Conservation (phyloP, 2,113 vertebrate species). For the Nothobranchius kuhntae region DNA sequence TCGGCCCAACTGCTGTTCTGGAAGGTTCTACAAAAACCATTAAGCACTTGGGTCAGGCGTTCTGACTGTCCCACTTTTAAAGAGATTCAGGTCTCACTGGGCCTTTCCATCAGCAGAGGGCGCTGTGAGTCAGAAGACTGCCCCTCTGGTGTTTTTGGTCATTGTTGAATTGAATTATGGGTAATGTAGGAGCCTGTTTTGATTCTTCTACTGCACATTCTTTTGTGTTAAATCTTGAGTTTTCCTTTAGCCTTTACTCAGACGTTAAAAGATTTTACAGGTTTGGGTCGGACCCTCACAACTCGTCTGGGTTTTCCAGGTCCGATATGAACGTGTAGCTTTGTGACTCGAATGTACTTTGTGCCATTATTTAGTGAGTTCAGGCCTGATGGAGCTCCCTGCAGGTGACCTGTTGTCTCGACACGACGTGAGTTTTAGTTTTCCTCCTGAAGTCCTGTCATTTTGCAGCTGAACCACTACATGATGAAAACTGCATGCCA, state of each 20-base stretch:
- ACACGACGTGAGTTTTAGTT: neutral
- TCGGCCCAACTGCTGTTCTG: too few relatives aligned
- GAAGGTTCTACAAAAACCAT: too few relatives aligned
- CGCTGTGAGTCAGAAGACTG: neutral
- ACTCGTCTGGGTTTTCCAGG: too few relatives aligned
- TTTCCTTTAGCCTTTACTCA: too few relatives aligned
- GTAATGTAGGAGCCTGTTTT: neutral
- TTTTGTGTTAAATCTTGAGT: too few relatives aligned
- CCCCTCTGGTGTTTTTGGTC: neutral
- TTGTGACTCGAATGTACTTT: constrained; percentile 22
- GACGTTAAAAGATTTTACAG: too few relatives aligned
- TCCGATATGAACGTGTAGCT: neutral
- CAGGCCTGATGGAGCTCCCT: neutral
- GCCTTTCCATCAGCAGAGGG: neutral
- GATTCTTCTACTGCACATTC: too few relatives aligned
- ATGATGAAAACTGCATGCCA: neutral
- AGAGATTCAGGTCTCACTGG: too few relatives aligned
- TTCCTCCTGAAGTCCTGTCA: neutral
- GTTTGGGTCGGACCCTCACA: too few relatives aligned
- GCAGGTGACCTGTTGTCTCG: neutral
- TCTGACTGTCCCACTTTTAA: too few relatives aligned
- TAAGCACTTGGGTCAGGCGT: too few relatives aligned
- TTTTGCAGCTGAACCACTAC: constrained; percentile 7
- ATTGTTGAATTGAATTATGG: constrained; percentile 5
- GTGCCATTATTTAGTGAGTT: constrained; percentile 23